Evolutionary conservation across 2,888 invertebrate species (phyloP).

Genomic region (Apomyelois bistriatella): DNA sequence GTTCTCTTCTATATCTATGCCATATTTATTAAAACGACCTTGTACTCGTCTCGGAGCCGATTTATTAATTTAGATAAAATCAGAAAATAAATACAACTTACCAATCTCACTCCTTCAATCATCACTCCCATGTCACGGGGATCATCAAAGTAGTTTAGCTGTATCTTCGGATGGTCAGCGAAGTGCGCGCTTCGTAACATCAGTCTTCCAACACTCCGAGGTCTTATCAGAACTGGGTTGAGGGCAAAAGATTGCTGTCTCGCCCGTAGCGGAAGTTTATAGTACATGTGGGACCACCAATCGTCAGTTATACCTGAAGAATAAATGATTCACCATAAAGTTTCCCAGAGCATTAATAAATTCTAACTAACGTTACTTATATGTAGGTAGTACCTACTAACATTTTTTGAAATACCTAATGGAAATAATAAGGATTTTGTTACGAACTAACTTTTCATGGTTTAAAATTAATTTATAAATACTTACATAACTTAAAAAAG

Average conservation of each 20-base stretch:
- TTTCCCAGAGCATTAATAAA: too few relatives aligned
- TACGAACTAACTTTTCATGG: too few relatives aligned
- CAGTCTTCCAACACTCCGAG: constrained; percentile 86
- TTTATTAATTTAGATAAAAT: too few relatives aligned
- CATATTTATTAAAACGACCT: too few relatives aligned
- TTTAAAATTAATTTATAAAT: too few relatives aligned
- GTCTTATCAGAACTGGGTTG: constrained; percentile 86
- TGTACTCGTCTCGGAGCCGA: too few relatives aligned
- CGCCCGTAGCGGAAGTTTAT: constrained; percentile 55
- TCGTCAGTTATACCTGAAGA: constrained; percentile 77
- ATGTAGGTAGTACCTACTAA: too few relatives aligned
- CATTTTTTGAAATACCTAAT: too few relatives aligned
- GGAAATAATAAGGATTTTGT: too few relatives aligned
- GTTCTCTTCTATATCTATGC: too few relatives aligned
- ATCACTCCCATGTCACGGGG: constrained; percentile 86
- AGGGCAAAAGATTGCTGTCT: constrained; percentile 82
- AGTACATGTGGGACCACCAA: constrained; percentile 80
- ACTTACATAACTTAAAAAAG: too few relatives aligned
- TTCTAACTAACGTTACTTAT: too few relatives aligned
- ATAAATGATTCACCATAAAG: background rate
- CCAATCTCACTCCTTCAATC: constrained; percentile 87
- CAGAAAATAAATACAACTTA: constrained; percentile 41
- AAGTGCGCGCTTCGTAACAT: constrained; percentile 86
- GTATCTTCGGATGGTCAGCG: constrained; percentile 86
- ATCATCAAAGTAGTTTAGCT: constrained; percentile 90